Evolutionary conservation across 2,113 vertebrate genomes (phyloP).

Genomic region (Acanthisitta chloris): DNA sequence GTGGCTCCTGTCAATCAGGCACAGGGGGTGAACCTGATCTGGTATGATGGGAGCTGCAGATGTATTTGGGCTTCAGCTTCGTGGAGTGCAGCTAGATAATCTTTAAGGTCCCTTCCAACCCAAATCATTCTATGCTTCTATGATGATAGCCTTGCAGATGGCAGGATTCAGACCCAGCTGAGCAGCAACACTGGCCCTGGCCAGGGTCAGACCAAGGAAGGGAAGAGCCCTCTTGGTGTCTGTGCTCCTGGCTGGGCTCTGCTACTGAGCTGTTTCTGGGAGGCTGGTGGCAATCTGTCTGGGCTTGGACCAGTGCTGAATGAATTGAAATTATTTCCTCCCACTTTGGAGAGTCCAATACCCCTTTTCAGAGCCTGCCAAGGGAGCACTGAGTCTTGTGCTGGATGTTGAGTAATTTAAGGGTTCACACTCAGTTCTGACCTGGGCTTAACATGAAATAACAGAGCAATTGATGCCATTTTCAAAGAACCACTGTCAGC

Average conservation of each 20-base stretch:
- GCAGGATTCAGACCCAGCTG: background rate
- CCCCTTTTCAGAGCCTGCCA: background rate
- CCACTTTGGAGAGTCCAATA: background rate
- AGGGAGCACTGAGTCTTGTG: rapidly evolving
- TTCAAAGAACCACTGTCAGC: background rate
- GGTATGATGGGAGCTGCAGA: background rate
- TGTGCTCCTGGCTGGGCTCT: rapidly evolving
- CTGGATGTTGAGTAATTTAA: background rate
- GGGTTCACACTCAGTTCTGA: background rate
- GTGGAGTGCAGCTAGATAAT: background rate
- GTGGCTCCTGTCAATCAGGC: background rate
- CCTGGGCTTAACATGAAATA: background rate
- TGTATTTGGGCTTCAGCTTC: background rate
- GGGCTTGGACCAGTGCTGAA: background rate
- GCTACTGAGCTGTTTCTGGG: background rate
- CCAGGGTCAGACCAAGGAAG: background rate
- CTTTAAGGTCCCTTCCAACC: background rate
- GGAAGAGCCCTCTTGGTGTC: background rate
- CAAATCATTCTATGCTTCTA: background rate
- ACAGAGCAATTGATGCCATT: background rate
- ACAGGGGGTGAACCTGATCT: too few relatives aligned
- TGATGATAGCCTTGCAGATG: background rate
- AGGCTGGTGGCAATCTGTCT: background rate
- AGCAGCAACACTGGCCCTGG: background rate
- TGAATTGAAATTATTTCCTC: background rate